Evolutionary conservation across 2,797 vertebrate species (phyloP), one percentile per base, ranked within the genome.

Genomic region (Mastacembelus armatus): DNA sequence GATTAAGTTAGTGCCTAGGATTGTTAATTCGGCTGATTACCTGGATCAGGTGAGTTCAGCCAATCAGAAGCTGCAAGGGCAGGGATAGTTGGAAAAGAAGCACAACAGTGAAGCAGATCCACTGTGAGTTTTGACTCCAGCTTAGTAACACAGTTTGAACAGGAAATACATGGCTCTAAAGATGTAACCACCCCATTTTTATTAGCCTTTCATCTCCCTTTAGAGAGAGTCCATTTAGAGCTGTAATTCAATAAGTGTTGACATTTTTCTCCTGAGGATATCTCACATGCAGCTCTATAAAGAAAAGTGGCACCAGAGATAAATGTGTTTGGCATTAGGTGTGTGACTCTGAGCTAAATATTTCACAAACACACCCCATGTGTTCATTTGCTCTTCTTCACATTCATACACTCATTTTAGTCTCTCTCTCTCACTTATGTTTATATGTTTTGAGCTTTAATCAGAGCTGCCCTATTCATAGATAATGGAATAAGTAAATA

Each of bases 321-420:
- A 50, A 62, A 59, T 4, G 27, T 63, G 62, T 65, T 56, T 57
- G 30, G 33, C 16, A 55, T 27, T n/a, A 24, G 16, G 21, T 49
- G 47, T 24, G 18, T 27, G 55, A n/a, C 39, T 33, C n/a, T n/a
- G n/a, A n/a, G n/a, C n/a, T n/a, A n/a, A n/a, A n/a, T n/a, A n/a
- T n/a, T 10, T 5, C 10, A 32, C 30, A 7, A 30, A 32, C 30
- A 7, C 10, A 32, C 15, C 52, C 22, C 21, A 30, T 18, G 22
- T 45, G 39, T 22, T 15, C 60, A 24, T 40, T 49, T 40, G 42
- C 24, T 60, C 10, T 33, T 66, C n/a, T 54, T 63, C 62, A 16
- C n/a, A 18, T 24, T 45, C 52, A 49, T 7, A 52, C 11, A 57
- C 3, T n/a, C 3, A 29, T 19, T 45, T 63, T 24, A 8, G 29